Percentiles rank a stretch among this genome's conserved stretches.
Conservation (phyloP, 2,888 invertebrate species). For the Athalia circularis region DNA sequence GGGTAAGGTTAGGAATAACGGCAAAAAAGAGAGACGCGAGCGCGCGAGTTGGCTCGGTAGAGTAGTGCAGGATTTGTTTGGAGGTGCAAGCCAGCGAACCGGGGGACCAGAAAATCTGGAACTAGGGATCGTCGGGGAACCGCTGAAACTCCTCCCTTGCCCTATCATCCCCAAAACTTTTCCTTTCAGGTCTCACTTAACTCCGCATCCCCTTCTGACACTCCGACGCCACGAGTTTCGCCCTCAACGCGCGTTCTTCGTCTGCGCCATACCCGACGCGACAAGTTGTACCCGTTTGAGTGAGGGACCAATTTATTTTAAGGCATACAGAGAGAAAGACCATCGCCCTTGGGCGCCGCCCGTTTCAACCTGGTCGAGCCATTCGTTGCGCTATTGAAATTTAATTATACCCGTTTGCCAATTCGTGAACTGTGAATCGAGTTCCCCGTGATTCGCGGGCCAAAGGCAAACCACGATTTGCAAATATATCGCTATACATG, state of each 20-base stretch:
- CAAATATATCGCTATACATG: slow-evolving; percentile 21
- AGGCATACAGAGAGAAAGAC: slow-evolving; percentile 20
- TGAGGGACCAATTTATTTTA: slow-evolving; percentile 43
- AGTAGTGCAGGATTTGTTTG: slow-evolving; percentile 6
- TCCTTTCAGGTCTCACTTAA: slow-evolving; percentile 44
- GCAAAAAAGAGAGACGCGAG: slow-evolving; percentile 5
- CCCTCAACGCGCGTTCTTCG: neutral
- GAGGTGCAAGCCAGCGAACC: slow-evolving; percentile 10
- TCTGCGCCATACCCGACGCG: neutral
- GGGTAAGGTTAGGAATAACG: slow-evolving; percentile 4
- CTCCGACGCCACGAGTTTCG: neutral
- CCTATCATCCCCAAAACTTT: slow-evolving; percentile 39
- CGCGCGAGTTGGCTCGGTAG: neutral
- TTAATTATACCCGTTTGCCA: slow-evolving; percentile 37
- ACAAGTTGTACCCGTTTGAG: slow-evolving; percentile 4
- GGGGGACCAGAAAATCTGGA: slow-evolving; percentile 2
- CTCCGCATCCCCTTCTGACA: slow-evolving; percentile 1
- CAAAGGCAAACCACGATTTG: slow-evolving; percentile 28
- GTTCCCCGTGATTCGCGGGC: slow-evolving; percentile 13
- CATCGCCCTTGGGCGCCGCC: neutral
- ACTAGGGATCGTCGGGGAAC: neutral
- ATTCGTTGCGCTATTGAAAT: slow-evolving; percentile 30
- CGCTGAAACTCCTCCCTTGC: slow-evolving; percentile 4
- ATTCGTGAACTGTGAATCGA: slow-evolving; percentile 36
- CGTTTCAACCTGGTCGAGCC: neutral